Evolutionary conservation across 2,113 vertebrate species (phyloP).

Genomic region (Silurus glanis): DNA sequence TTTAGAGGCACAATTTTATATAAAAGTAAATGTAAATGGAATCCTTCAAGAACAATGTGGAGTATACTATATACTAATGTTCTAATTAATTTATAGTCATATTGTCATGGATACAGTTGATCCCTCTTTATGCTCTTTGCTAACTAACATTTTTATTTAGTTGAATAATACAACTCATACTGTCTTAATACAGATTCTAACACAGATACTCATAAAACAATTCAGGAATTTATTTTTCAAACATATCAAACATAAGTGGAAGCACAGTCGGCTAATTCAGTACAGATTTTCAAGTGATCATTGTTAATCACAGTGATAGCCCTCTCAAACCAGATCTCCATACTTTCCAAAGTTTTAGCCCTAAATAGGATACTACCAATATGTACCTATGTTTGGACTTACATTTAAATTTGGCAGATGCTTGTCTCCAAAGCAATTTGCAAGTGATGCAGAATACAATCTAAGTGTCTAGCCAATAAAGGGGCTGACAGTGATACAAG

Average conservation of each 20-base stretch:
- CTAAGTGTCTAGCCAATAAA: neutral
- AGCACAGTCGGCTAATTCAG: constrained; percentile 8
- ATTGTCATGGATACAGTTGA: neutral
- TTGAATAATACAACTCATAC: neutral
- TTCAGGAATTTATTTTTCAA: constrained; percentile 24
- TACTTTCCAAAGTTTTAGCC: neutral
- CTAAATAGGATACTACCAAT: neutral
- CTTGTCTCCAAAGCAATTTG: neutral
- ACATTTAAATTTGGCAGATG: constrained; percentile 11
- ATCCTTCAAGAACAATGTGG: neutral
- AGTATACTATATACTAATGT: neutral
- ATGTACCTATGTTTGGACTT: neutral
- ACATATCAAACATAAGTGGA: constrained; percentile 24
- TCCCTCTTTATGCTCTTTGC: neutral
- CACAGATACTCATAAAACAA: constrained; percentile 24
- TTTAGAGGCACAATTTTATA: neutral
- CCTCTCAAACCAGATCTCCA: constrained; percentile 4
- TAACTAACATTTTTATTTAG: neutral
- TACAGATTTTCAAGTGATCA: constrained; percentile 30
- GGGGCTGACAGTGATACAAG: neutral
- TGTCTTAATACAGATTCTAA: neutral
- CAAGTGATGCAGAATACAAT: neutral
- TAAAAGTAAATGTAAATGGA: neutral
- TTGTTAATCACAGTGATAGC: constrained; percentile 9
- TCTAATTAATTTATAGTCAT: neutral